These are phyloP conservation scores for Aethes cnicana DNA, from an alignment of 2,888 invertebrate species.

Conservation along the genomic window DNA sequence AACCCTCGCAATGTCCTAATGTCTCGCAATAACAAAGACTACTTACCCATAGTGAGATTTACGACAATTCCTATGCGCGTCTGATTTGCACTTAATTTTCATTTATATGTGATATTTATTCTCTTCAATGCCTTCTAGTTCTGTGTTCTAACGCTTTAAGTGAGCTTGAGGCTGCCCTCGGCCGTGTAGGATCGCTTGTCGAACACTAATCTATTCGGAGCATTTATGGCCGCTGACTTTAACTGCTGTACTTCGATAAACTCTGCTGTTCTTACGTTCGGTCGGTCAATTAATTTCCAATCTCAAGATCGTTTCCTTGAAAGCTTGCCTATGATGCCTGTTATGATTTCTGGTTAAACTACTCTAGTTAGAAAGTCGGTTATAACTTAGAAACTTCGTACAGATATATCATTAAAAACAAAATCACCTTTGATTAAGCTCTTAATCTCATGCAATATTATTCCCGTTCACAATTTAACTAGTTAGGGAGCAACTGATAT, in stretches of 20 bases:
- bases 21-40: too few relatives aligned
- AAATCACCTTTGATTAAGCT: too few relatives aligned
- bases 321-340: too few relatives aligned
- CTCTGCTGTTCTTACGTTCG: neutral
- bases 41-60: too few relatives aligned
- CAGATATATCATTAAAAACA: too few relatives aligned
- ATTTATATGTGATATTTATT: slow-evolving; percentile 9
- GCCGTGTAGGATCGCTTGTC: slow-evolving; percentile 35
- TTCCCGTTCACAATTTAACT: too few relatives aligned
- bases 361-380: too few relatives aligned
- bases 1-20: too few relatives aligned
- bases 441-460: too few relatives aligned
- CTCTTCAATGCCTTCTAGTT: slow-evolving; percentile 30
- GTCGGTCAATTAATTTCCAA: neutral
- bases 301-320: neutral
- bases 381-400: too few relatives aligned
- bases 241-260: slow-evolving; percentile 35
- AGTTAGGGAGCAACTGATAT: too few relatives aligned
- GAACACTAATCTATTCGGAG: slow-evolving; percentile 43
- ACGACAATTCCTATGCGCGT: neutral
- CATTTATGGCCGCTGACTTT: slow-evolving; percentile 47
- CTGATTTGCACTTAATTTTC: neutral
- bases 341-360: too few relatives aligned
- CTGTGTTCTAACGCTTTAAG: slow-evolving; percentile 37
- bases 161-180: slow-evolving; percentile 34